phyloP scores from a whole-genome alignment of 1,140 invertebrate species.

The Cydia pomonella region DNA sequence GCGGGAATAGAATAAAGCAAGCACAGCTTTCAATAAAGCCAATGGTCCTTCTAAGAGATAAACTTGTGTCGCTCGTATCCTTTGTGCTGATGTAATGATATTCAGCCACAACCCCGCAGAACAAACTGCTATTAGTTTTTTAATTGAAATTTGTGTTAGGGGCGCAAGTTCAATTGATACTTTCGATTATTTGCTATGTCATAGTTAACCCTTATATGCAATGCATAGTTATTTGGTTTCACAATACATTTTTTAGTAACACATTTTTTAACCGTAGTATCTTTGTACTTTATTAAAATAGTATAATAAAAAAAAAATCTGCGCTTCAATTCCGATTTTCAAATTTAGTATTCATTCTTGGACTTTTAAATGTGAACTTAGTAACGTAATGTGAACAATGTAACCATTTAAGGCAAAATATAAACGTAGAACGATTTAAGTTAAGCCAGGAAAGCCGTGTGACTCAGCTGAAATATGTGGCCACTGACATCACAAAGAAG shows the following conservation, averaged over 20 bases:
- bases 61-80: conserved; percentile 65
- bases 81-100: conserved; percentile 66
- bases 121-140: neutral
- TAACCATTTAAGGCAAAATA: neutral
- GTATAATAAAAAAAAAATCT: too few species aligned
- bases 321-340: too few species aligned
- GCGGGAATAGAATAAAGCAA: conserved; percentile 63
- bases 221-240: neutral
- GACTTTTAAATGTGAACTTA: too few species aligned
- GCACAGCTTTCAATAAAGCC: conserved; percentile 68
- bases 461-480: conserved; percentile 29
- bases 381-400: neutral
- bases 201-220: neutral
- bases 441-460: conserved; percentile 10
- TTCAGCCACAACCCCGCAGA: conserved; percentile 39
- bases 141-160: conserved; percentile 15
- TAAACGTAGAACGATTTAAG: neutral
- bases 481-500: conserved; percentile 33
- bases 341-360: too few species aligned
- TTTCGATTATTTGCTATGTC: neutral
- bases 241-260: neutral
- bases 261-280: neutral
- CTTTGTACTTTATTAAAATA: neutral
- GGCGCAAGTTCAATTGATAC: neutral
- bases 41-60: conserved; percentile 61